Percentiles rank a stretch among this genome's conserved stretches.
phyloP scores from a whole-genome alignment of 2,797 vertebrate genomes.

The Distichodus sexfasciatus region DNA sequence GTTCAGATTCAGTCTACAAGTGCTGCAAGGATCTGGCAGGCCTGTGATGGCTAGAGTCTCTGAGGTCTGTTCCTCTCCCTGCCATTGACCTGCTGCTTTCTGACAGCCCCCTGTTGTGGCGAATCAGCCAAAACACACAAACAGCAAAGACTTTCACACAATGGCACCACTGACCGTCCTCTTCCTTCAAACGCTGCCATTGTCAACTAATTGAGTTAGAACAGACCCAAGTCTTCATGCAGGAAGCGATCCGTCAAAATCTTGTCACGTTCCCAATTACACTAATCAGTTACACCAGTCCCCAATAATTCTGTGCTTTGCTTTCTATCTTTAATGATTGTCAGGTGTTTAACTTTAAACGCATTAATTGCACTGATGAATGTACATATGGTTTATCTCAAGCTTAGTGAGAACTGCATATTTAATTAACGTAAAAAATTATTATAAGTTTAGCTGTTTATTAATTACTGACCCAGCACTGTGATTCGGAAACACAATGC shows the following conservation, averaged over 20 bases:
- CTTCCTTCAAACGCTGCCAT: constrained; percentile 38
- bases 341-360: not conserved
- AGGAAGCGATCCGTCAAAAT: constrained; percentile 53
- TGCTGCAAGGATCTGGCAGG: not conserved
- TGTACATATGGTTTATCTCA: not conserved
- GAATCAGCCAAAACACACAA: constrained; percentile 56
- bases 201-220: constrained; percentile 53
- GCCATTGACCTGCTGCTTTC: constrained; percentile 42
- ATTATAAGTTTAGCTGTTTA: not conserved
- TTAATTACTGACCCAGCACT: not conserved
- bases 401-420: not conserved
- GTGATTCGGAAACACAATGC: not conserved
- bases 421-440: not conserved
- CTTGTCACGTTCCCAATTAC: constrained; percentile 49
- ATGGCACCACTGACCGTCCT: constrained; percentile 39
- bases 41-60: not conserved
- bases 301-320: constrained; percentile 25
- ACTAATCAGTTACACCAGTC: constrained; percentile 36
- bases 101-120: constrained; percentile 37
- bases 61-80: constrained; percentile 20
- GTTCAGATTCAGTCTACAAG: not conserved
- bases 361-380: not conserved
- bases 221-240: constrained; percentile 44
- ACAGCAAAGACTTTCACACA: constrained; percentile 38
- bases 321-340: constrained; percentile 9